These are phyloP conservation scores for Contarinia nasturtii DNA, from an alignment of 1,140 invertebrate genomes.

Conservation along the genomic window DNA sequence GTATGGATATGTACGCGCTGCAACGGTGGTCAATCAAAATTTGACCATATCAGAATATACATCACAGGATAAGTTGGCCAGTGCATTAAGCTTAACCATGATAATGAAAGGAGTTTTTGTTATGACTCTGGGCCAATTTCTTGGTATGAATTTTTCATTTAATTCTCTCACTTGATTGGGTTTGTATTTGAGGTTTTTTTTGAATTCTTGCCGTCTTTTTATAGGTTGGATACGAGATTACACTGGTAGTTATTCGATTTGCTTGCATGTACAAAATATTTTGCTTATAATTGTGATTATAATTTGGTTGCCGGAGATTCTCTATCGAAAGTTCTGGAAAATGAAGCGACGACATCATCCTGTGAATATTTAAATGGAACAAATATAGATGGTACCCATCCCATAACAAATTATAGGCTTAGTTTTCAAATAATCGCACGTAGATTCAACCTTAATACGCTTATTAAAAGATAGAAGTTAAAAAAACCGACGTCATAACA, in stretches of 20 bases:
- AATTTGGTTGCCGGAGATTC: conserved; percentile 35
- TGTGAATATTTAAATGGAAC: neutral
- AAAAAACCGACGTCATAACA: neutral
- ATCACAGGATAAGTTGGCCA: conserved; percentile 33
- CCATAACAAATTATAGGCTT: no score
- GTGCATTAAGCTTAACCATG: conserved; percentile 51
- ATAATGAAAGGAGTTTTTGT: conserved; percentile 47
- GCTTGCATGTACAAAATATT: conserved; percentile 38
- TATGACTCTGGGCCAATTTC: conserved; percentile 38
- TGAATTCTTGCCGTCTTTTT: no score
- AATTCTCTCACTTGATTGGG: conserved; percentile 7
- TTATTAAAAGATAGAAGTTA: neutral
- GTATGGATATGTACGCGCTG: conserved; percentile 7
- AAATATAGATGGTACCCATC: no score
- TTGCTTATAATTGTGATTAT: conserved; percentile 31
- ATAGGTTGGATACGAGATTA: conserved; percentile 35
- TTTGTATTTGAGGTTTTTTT: no score
- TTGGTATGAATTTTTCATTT: conserved; percentile 26
- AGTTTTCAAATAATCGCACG: no score
- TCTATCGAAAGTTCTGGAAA: conserved; percentile 8
- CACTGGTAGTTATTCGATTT: conserved; percentile 34
- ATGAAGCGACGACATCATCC: neutral
- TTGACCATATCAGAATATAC: conserved; percentile 46
- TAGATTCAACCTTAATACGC: neutral
- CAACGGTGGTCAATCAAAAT: conserved; percentile 47